Evolutionary conservation across 2,888 invertebrate genomes (phyloP).

Genomic region (Drosophila dives): DNA sequence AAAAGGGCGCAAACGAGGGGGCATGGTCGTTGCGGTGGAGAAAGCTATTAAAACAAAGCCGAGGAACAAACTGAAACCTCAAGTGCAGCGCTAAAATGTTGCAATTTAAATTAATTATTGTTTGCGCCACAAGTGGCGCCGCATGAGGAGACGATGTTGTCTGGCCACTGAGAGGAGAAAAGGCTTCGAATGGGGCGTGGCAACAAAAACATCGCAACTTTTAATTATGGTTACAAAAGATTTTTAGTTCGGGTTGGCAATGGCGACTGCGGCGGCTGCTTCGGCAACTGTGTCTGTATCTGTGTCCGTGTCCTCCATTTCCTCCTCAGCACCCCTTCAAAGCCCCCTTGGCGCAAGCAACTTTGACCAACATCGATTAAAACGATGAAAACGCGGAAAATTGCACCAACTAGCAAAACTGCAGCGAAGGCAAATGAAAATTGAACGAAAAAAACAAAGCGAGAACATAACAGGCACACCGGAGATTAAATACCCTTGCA

Average conservation of each 20-base stretch:
- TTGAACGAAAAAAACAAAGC: slow-evolving; percentile 53
- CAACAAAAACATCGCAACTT: slow-evolving; percentile 67
- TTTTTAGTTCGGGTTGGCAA: slow-evolving; percentile 72
- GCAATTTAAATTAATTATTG: slow-evolving; percentile 84
- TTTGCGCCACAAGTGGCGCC: slow-evolving; percentile 83
- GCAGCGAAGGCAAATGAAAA: slow-evolving; percentile 77
- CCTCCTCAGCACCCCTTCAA: not conserved
- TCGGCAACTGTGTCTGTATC: slow-evolving; percentile 23
- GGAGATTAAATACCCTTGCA: not conserved
- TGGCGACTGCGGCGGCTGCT: slow-evolving; percentile 26
- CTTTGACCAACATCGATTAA: slow-evolving; percentile 80
- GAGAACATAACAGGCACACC: slow-evolving; percentile 17
- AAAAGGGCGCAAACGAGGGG: slow-evolving; percentile 5
- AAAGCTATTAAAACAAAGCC: slow-evolving; percentile 54
- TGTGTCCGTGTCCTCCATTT: slow-evolving; percentile 15
- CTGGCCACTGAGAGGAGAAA: slow-evolving; percentile 21
- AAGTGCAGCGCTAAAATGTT: slow-evolving; percentile 70
- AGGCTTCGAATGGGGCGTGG: not conserved
- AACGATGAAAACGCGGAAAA: slow-evolving; percentile 80
- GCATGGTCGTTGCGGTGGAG: slow-evolving; percentile 40
- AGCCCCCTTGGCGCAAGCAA: slow-evolving; percentile 37
- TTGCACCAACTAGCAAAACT: slow-evolving; percentile 79
- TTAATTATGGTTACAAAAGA: slow-evolving; percentile 80
- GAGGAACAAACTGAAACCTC: slow-evolving; percentile 23
- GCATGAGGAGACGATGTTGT: slow-evolving; percentile 21